A percentile compares a stretch with the other conserved stretches of the same genome.
Conservation (phyloP, 1,140 invertebrate genomes). For the Nomia melanderi region DNA sequence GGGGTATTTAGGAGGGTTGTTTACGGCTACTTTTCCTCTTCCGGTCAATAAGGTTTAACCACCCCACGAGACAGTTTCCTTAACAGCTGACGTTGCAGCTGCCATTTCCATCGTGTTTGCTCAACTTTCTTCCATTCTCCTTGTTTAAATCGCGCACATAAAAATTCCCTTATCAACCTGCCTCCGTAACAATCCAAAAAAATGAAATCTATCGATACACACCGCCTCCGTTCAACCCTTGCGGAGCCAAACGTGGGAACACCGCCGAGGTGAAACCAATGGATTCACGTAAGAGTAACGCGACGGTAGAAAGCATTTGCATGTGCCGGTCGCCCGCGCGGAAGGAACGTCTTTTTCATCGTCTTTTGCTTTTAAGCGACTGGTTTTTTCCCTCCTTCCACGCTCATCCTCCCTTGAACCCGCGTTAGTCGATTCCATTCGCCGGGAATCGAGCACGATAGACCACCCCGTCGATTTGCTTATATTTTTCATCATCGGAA, state of each 20-base stretch:
- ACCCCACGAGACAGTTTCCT: conserved; percentile 64
- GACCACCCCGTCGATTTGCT: not conserved
- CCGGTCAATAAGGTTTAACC: conserved; percentile 73
- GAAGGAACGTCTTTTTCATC: conserved; percentile 67
- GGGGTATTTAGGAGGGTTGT: conserved; percentile 77
- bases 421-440: not conserved
- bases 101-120: conserved; percentile 42
- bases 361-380: conserved; percentile 65
- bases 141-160: too few species aligned
- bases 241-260: conserved; percentile 26
- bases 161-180: too few species aligned
- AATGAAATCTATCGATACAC: too few species aligned
- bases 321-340: conserved; percentile 77
- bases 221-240: too few species aligned
- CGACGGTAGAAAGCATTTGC: conserved; percentile 74
- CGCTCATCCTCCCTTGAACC: not conserved
- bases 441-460: not conserved
- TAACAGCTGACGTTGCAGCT: conserved; percentile 74
- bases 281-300: conserved; percentile 25
- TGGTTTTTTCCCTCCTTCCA: not conserved
- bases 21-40: conserved; percentile 73
- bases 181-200: too few species aligned
- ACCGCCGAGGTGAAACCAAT: conserved; percentile 42
- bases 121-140: not conserved
- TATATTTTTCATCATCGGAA: conserved; percentile 49